Percentiles rank a stretch among this genome's conserved stretches.
These are phyloP conservation scores for Masnerella sp. DNA, from an alignment of 2,888 invertebrate genomes.

Conservation along the genomic window DNA sequence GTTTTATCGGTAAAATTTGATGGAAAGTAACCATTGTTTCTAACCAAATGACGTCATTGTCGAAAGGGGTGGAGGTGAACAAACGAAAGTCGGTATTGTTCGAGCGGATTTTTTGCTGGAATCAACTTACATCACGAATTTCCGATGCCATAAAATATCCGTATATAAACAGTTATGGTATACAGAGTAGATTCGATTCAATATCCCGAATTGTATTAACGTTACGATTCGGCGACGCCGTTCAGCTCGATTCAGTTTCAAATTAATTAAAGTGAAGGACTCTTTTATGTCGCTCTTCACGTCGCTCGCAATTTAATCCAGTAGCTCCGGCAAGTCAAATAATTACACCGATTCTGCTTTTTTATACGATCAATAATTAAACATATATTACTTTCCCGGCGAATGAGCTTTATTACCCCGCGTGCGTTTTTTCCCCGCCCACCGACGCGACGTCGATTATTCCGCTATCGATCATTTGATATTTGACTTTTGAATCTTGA, in stretches of 20 bases:
- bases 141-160: slow-evolving; percentile 32
- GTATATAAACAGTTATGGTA: slow-evolving; percentile 44
- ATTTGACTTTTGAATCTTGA: slow-evolving; percentile 51
- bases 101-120: too few species aligned
- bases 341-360: slow-evolving; percentile 65
- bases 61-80: too few species aligned
- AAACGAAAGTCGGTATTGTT: too few species aligned
- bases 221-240: slow-evolving; percentile 49
- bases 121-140: slow-evolving; percentile 27
- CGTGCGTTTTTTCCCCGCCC: neutral
- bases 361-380: slow-evolving; percentile 61
- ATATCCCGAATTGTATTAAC: slow-evolving; percentile 41
- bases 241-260: slow-evolving; percentile 62
- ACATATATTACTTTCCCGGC: slow-evolving; percentile 21
- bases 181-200: slow-evolving; percentile 39
- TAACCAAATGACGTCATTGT: too few species aligned
- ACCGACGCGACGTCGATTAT: slow-evolving; percentile 8
- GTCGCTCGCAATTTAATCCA: slow-evolving; percentile 65
- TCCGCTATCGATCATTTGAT: slow-evolving; percentile 35
- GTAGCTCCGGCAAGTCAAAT: slow-evolving; percentile 65
- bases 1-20: too few species aligned
- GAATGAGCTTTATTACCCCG: slow-evolving; percentile 26
- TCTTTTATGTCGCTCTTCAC: slow-evolving; percentile 60
- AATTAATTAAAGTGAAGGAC: slow-evolving; percentile 67
- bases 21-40: too few species aligned